phyloP scores from a whole-genome alignment of 2,888 invertebrate genomes.

The Rhorus exstirpatorius region DNA sequence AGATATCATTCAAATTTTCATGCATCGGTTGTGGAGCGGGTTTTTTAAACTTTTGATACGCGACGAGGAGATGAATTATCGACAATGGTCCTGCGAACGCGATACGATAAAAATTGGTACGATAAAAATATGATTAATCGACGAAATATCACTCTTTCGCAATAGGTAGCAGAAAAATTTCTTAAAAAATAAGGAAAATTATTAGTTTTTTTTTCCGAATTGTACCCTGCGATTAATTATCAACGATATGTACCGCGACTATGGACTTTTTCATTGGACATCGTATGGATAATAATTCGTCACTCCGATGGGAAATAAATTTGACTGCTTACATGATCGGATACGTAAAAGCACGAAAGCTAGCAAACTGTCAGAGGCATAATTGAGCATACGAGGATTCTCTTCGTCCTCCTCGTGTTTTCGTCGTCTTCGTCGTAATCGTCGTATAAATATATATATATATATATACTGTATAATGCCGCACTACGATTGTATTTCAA shows the following conservation, averaged over 20 bases:
- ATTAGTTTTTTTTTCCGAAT: too few relatives aligned
- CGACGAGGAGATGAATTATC: constrained; percentile 12
- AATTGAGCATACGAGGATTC: constrained; percentile 20
- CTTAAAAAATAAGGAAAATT: too few relatives aligned
- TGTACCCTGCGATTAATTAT: too few relatives aligned
- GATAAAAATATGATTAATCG: too few relatives aligned
- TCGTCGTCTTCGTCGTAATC: constrained; percentile 61
- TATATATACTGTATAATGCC: constrained; percentile 28
- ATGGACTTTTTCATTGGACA: too few relatives aligned
- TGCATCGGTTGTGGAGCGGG: neutral
- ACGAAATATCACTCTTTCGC: too few relatives aligned
- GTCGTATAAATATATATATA: constrained; percentile 19
- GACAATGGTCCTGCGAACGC: neutral
- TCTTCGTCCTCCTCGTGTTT: constrained; percentile 30
- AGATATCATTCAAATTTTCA: neutral
- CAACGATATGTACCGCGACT: too few relatives aligned
- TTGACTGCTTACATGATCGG: too few relatives aligned
- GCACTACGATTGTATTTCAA: constrained; percentile 54
- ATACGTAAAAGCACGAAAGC: constrained; percentile 2
- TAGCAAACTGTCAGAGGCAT: too few relatives aligned
- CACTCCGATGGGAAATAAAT: neutral
- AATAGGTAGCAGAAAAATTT: too few relatives aligned
- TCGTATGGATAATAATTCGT: too few relatives aligned
- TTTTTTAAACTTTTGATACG: neutral
- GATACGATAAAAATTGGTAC: too few relatives aligned